Percentiles rank a stretch among this genome's conserved stretches.
phyloP scores from a whole-genome alignment of 2,888 invertebrate genomes.

The Polylopha cassiicola region DNA sequence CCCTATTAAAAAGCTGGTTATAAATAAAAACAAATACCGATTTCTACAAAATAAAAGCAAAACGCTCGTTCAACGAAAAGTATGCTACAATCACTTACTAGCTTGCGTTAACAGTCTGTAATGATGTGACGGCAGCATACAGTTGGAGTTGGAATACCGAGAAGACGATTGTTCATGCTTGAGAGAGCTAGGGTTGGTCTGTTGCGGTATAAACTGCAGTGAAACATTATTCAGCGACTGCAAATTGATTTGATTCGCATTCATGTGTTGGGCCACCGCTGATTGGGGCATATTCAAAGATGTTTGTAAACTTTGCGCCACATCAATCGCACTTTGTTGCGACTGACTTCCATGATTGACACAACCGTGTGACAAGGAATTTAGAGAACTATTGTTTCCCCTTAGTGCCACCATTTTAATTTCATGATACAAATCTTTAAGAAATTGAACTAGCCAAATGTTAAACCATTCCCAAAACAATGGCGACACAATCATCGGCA shows the following conservation, averaged over 20 bases:
- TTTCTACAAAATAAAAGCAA: too few species aligned
- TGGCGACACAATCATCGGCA: slow-evolving; percentile 63
- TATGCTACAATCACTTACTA: slow-evolving; percentile 48
- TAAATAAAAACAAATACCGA: too few species aligned
- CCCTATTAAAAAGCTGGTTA: too few species aligned
- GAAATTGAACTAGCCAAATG: slow-evolving; percentile 65
- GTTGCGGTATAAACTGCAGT: slow-evolving; percentile 49
- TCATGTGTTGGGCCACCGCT: slow-evolving; percentile 44
- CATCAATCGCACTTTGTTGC: slow-evolving; percentile 50
- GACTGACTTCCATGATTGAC: slow-evolving; percentile 52
- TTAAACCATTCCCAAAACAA: slow-evolving; percentile 73
- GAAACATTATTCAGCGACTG: slow-evolving; percentile 51
- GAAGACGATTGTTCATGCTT: slow-evolving; percentile 55
- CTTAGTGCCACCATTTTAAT: slow-evolving; percentile 70
- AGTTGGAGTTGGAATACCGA: slow-evolving; percentile 54
- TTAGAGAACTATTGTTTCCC: slow-evolving; percentile 56
- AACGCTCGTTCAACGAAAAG: not conserved
- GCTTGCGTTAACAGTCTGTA: slow-evolving; percentile 58
- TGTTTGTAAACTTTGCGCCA: slow-evolving; percentile 57
- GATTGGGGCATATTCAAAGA: slow-evolving; percentile 55
- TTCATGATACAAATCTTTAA: slow-evolving; percentile 71
- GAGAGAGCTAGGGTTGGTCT: slow-evolving; percentile 38
- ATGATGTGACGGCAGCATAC: slow-evolving; percentile 57
- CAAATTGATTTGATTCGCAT: slow-evolving; percentile 51
- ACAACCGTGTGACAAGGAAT: slow-evolving; percentile 52